Evolutionary conservation across 2,113 vertebrate genomes (phyloP).

Genomic region (Trinectes maculatus): DNA sequence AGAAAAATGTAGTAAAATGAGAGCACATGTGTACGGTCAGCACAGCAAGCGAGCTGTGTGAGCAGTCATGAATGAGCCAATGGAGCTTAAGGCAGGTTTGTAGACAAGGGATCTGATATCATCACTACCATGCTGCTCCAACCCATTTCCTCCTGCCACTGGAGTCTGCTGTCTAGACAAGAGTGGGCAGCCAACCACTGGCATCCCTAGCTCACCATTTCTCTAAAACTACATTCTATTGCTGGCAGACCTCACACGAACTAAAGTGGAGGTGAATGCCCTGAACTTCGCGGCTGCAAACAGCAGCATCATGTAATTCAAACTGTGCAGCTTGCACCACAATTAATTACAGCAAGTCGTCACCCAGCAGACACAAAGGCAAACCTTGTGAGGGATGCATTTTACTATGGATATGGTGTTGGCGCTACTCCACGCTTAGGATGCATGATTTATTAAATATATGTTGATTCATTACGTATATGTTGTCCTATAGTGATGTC

Average conservation of each 20-base stretch:
- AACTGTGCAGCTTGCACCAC: not conserved
- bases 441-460: too few relatives aligned
- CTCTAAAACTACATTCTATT: constrained; percentile 20
- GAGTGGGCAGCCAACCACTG: constrained; percentile 49
- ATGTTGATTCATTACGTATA: too few relatives aligned
- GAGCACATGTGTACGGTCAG: constrained; percentile 27
- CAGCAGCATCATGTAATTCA: constrained; percentile 11
- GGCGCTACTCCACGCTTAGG: too few relatives aligned
- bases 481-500: too few relatives aligned
- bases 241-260: constrained; percentile 15
- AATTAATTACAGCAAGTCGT: not conserved
- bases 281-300: constrained; percentile 1
- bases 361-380: constrained; percentile 2
- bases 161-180: constrained; percentile 59
- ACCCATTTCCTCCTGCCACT: constrained; percentile 50
- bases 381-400: not conserved
- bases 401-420: not conserved
- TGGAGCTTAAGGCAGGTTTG: constrained; percentile 59
- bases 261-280: constrained; percentile 20
- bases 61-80: constrained; percentile 54
- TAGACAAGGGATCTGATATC: constrained; percentile 53
- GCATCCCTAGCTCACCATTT: constrained; percentile 35
- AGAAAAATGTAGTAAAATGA: constrained; percentile 27
- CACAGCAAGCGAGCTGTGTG: constrained; percentile 17
- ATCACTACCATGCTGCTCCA: constrained; percentile 49